Evolutionary conservation across 1,140 invertebrate species (phyloP), one percentile per base, ranked within the genome.

Genomic region (Reticulitermes speratus): DNA sequence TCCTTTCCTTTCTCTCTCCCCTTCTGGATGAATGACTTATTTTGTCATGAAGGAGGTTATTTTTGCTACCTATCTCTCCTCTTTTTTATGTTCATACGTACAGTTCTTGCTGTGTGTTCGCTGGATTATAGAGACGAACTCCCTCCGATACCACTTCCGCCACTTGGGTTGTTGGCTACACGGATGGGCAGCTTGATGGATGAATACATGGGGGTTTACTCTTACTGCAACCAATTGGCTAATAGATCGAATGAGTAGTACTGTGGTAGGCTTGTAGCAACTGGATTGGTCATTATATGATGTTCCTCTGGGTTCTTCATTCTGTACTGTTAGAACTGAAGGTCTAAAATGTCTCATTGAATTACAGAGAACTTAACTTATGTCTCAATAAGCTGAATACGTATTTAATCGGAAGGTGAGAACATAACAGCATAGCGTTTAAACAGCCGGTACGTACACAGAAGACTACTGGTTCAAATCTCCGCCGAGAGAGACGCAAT

Each of bases 21-120:
- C 48, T 84, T 84, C 25, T 48, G 83, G 44, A n/a, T 30, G 44
- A 84, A 84, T 84, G 83, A 84, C 83, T 84, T 84, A 84, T 84
- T 84, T 55, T 84, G 44, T 48, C 83, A 44, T 84, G 44, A 48
- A 84, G 45, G n/a, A 48, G 83, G 83, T 48, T 84, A 84, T 84
- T 52, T 25, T 48, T 84, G 83, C 30, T 44, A 84, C 83, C 83
- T 55, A 48, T 48, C 48, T 48, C 16, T 16, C 48, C 48, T 48
- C 7, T 48, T 48, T 48, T 48, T 48, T 48, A 48, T 16, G 2
- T 48, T 48, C 48, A 48, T 65, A 65, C 59, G 59, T 65, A 16
- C 25, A 25, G 59, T 65, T 65, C 59, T 65, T n/a, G 59, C 21
- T 7, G 21, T 16, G 59, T 65, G 59, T 65, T 65, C 21, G 8